A percentile compares a stretch with the other conserved stretches of the same genome.
Conservation (phyloP, 2,797 vertebrate species). For the Helicolenus hilgendorfi region DNA sequence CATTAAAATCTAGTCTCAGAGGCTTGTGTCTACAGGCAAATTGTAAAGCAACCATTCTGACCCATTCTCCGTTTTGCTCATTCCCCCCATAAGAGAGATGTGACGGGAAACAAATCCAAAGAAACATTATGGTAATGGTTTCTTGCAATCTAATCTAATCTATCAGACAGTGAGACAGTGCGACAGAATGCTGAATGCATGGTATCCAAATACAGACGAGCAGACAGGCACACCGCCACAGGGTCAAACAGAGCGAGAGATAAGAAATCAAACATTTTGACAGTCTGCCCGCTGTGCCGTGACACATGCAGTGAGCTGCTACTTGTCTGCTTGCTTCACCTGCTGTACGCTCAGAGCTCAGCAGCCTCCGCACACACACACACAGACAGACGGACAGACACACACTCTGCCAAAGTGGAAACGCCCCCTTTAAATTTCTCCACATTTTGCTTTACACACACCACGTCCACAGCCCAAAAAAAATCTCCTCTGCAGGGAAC, state of each 20-base stretch:
- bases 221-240: conserved; percentile 45
- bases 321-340: conserved; percentile 66
- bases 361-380: conserved; percentile 37
- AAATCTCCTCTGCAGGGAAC: conserved; percentile 36
- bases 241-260: conserved; percentile 65
- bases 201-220: conserved; percentile 33
- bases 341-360: conserved; percentile 57
- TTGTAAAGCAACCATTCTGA: not conserved
- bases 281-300: conserved; percentile 61
- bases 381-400: not conserved
- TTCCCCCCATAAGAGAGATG: not conserved
- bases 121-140: not conserved
- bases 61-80: not conserved
- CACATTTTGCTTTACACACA: conserved; percentile 24
- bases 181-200: conserved; percentile 18
- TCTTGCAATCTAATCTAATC: conserved; percentile 12
- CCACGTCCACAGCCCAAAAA: conserved; percentile 16
- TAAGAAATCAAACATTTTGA: conserved; percentile 65
- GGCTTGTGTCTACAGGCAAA: not conserved
- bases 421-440: conserved; percentile 57
- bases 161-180: conserved; percentile 2
- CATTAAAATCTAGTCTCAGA: conserved; percentile 38
- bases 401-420: conserved; percentile 48
- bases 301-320: conserved; percentile 51
- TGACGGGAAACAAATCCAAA: not conserved